Evolutionary conservation across 2,797 vertebrate genomes (phyloP), one percentile per base, ranked within the genome.

Genomic region (Pseudotriccus pelzelni): DNA sequence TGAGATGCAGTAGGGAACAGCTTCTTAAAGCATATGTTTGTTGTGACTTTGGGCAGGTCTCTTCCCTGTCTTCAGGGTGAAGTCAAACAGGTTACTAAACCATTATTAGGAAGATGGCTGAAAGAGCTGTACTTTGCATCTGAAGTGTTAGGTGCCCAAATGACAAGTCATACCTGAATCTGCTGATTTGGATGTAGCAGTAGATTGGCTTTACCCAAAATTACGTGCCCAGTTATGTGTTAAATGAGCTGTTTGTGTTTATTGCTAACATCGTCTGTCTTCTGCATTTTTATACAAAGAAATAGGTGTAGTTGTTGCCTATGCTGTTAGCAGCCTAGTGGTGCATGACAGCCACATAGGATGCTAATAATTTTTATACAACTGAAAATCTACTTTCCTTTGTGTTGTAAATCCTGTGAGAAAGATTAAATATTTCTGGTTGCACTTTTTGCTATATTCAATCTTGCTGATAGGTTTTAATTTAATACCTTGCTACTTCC

Each of bases 231-330:
- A 21, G 7, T 69, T 79, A 32, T 60, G 46, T 85, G 34, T 17
- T 34, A 52, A 0, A 27, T 0, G 0, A 66, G 14, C 37, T 47
- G 1, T 79, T 85, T 75, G 28, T 12, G 10, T 76, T 74, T 73
- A 18, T 53, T 82, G 37, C 56, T 39, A 16, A 34, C 0, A 1
- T 28, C 3, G 15, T 17, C 22, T 13, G 0, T 90, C 10, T 44
- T 58, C 34, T 87, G 36, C 5, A 1, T 32, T 87, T 83, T 69
- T 64, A 18, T 79, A 18, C 10, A 5, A 15, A 60, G 34, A 34
- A 88, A 7, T 27, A 83, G 15, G 27, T 76, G 9, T 5, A 23
- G 23, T 75, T 87, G 34, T 41, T 82, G 8, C 37, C 28, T 59
- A 3, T 10, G 27, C 37, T 72, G 5, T 43, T 16, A 72, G n/a